Base-by-base conservation (phyloP, 2,113 vertebrate species). In the Leptobrachium ailaonicum region DNA sequence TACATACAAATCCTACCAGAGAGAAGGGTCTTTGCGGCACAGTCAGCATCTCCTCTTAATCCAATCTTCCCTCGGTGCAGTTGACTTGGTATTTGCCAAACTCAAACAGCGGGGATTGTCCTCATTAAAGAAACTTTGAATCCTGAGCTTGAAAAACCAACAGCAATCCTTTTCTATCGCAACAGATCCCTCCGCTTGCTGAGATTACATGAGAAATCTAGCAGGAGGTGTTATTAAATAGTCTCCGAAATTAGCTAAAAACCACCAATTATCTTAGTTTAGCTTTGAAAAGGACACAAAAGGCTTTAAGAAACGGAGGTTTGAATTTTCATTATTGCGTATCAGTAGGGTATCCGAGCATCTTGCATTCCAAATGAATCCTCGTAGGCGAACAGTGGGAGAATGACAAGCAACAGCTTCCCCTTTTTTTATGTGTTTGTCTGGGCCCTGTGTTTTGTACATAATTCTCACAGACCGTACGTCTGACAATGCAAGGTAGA, bases 1-100 rank as follows among this genome's bases (percentile, higher is more conserved):
- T 95, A 93, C 95, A 96, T 96, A 92, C 94, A 92, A 96, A 92
- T 91, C 87, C 90, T 88, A 86, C 92, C 89, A 84, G 87, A 90
- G 89, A 93, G 90, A 84, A 83, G 71, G 84, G 91, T 90, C 92
- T 95, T 91, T 85, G 85, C 87, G 90, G 90, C 92, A 88, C 88
- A 89, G 92, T 93, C 87, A 94, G 94, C 89, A 89, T 87, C 87
- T 88, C 88, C 89, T 89, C 80, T 88, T 96, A 96, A 98, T 96
- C 94, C 95, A 95, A 95, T 96, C 95, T 95, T 91, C 85, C 86
- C 90, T 50, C 92, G 87, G 87, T 90, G 88, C 87, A 84, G 89
- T 88, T 90, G 91, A 90, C 85, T 85, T 32, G 86, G 93, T 75
- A 84, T 90, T 93, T 92, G 89, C 90, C 88, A 91, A 92, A 92